Evolutionary conservation across 2,888 invertebrate genomes (phyloP).

Genomic region (Nasonovia ribisnigri): DNA sequence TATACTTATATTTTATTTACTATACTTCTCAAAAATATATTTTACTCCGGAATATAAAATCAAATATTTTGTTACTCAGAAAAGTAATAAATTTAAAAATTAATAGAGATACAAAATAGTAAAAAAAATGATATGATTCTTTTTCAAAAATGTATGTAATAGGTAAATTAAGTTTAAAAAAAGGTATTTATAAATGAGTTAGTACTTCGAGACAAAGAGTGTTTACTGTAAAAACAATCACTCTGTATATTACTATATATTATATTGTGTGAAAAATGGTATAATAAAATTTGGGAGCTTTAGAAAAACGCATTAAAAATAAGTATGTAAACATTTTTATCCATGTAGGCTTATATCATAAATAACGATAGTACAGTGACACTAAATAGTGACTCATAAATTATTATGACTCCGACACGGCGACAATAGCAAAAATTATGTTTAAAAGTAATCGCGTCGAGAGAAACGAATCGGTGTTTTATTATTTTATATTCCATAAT

Average conservation of each 20-base stretch:
- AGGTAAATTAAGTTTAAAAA: not conserved
- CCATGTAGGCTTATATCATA: not conserved
- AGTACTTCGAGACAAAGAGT: not conserved
- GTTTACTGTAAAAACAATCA: not conserved
- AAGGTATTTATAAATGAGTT: not conserved
- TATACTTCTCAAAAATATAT: not conserved
- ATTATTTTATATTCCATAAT: not conserved
- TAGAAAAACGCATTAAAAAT: conserved; percentile 5
- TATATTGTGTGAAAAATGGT: not conserved
- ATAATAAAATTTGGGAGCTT: not conserved
- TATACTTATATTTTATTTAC: too few relatives aligned
- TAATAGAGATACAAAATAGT: not conserved
- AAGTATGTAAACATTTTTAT: conserved; percentile 20
- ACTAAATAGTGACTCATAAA: conserved; percentile 14
- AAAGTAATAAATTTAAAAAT: not conserved
- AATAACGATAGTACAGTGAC: conserved; percentile 9
- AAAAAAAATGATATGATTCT: not conserved
- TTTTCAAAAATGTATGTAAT: not conserved
- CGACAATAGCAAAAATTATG: not conserved
- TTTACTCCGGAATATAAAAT: not conserved
- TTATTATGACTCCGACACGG: not conserved
- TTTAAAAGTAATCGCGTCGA: not conserved
- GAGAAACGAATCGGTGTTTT: not conserved
- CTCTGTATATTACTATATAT: not conserved
- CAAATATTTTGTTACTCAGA: not conserved